Evolutionary conservation across 2,113 vertebrate species (phyloP).

Genomic region (Cricetomys ansorgei): DNA sequence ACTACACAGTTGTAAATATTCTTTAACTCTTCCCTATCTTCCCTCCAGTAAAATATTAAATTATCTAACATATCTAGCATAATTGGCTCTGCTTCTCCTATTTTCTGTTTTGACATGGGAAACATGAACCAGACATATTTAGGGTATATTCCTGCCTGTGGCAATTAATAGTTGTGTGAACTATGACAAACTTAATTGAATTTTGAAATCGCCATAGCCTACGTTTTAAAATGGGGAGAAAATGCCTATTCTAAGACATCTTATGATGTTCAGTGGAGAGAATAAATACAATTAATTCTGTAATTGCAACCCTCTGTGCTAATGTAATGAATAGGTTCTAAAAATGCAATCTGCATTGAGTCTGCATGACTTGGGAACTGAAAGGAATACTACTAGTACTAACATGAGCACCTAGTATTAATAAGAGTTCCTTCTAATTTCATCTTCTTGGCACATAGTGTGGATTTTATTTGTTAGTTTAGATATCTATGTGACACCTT

Average conservation of each 20-base stretch:
- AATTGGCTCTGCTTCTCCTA: constrained; percentile 45
- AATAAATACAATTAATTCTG: neutral
- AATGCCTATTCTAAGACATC: neutral
- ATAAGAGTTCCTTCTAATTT: neutral
- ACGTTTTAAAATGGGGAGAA: neutral
- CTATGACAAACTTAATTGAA: constrained; percentile 23
- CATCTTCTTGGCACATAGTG: neutral
- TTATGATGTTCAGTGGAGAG: constrained; percentile 29
- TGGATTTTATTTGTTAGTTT: neutral
- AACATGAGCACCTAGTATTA: neutral
- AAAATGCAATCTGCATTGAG: neutral
- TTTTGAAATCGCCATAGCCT: neutral
- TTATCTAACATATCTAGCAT: constrained; percentile 2
- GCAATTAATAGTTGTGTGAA: neutral
- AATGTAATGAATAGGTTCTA: neutral
- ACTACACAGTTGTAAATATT: constrained; percentile 9
- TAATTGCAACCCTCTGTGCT: neutral
- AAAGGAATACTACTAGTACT: neutral
- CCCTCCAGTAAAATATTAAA: constrained; percentile 37
- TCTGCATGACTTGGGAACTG: neutral
- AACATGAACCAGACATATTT: constrained; percentile 15
- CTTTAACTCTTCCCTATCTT: constrained; percentile 4
- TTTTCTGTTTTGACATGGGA: constrained; percentile 29
- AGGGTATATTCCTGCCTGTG: constrained; percentile 12
- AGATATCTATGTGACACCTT: neutral